These are phyloP conservation scores for Panagrolaimus sp. DNA, from an alignment of 1,140 invertebrate genomes.

Conservation along the genomic window DNA sequence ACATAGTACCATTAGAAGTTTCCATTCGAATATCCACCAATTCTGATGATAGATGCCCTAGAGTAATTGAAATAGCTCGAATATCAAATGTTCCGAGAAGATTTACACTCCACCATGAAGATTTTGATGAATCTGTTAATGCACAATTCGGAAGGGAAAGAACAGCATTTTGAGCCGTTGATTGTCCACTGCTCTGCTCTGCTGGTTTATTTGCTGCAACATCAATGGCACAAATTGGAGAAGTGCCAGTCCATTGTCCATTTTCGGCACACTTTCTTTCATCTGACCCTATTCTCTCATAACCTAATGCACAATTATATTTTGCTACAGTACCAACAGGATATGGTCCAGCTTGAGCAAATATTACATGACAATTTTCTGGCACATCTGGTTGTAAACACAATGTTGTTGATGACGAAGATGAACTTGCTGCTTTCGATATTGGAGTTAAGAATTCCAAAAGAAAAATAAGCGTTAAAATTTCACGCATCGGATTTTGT, in stretches of 20 bases:
- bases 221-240: constrained; percentile 12
- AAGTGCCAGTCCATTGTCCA: neutral
- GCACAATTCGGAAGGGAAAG: constrained; percentile 1
- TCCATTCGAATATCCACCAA: neutral
- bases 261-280: neutral
- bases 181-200: neutral
- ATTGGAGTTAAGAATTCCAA: too few relatives aligned
- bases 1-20: neutral
- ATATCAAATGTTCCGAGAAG: neutral
- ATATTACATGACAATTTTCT: constrained; percentile 11
- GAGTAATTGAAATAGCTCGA: neutral
- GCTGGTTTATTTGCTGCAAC: constrained; percentile 2
- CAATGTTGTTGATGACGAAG: neutral
- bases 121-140: constrained; percentile 5
- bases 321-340: neutral
- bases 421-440: neutral
- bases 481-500: too few relatives aligned
- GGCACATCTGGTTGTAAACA: constrained; percentile 13
- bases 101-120: constrained; percentile 10
- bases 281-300: neutral
- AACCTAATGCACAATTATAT: constrained; percentile 9
- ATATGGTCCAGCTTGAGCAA: neutral
- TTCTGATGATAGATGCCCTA: neutral
- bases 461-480: too few relatives aligned
- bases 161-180: constrained; percentile 2